Conservation (phyloP, 2,888 invertebrate species). For the Neoitamus cyanurus region DNA sequence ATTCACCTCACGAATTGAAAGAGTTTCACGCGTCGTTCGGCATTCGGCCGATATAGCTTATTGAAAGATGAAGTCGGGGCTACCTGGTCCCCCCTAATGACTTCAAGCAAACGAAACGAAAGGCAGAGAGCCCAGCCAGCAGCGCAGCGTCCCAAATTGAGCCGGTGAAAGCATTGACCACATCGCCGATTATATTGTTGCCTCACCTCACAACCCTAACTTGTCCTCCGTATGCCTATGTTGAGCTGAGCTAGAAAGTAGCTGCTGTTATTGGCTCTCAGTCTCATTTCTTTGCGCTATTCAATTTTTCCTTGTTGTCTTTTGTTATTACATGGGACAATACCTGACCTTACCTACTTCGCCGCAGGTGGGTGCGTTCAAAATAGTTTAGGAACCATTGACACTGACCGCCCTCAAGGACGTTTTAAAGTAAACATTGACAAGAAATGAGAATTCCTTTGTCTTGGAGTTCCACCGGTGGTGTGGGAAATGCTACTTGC, state of each 20-base stretch:
- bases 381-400: neutral
- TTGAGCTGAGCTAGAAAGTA: neutral
- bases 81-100: neutral
- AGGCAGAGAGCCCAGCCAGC: neutral
- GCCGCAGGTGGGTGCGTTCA: neutral
- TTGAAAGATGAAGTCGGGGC: constrained; percentile 16
- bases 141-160: neutral
- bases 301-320: neutral
- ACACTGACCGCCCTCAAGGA: neutral
- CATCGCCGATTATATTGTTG: neutral
- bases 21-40: constrained; percentile 33
- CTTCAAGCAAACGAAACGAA: neutral
- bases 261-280: neutral
- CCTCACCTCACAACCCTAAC: neutral
- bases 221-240: neutral
- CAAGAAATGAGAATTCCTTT: neutral
- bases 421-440: neutral
- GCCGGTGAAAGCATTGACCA: neutral
- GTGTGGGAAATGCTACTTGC: neutral
- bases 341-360: neutral
- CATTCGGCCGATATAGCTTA: neutral
- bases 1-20: constrained; percentile 36
- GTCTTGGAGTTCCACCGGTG: neutral
- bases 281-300: neutral
- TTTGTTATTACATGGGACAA: neutral